These are phyloP conservation scores for Zingel zingel DNA, from an alignment of 2,113 vertebrate species.

Conservation along the genomic window DNA sequence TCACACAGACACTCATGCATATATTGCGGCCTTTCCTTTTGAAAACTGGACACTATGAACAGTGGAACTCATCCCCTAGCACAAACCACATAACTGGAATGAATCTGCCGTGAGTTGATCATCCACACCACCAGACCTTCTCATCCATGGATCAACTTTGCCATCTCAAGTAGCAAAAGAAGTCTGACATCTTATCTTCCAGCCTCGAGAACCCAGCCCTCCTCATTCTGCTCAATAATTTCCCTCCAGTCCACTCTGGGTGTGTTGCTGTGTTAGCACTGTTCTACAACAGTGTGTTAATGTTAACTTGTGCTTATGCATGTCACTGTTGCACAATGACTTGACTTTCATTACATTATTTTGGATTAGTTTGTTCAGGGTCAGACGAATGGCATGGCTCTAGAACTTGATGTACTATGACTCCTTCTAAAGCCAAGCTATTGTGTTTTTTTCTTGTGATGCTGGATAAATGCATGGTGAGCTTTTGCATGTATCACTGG, in stretches of 20 bases:
- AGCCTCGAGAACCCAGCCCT: conserved; percentile 9
- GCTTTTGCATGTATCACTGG: conserved; percentile 79
- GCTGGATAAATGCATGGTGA: conserved; percentile 71
- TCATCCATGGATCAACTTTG: conserved; percentile 9
- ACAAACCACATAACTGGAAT: background rate
- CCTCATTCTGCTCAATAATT: conserved; percentile 35
- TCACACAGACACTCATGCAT: background rate
- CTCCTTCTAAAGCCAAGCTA: conserved; percentile 58
- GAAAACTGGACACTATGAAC: background rate
- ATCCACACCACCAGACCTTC: conserved; percentile 4
- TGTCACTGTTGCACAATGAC: conserved; percentile 64
- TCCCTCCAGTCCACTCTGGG: conserved; percentile 52
- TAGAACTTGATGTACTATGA: conserved; percentile 3
- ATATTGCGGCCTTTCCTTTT: background rate
- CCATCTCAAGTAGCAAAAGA: conserved; percentile 16
- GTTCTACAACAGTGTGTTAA: conserved; percentile 28
- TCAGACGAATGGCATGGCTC: conserved; percentile 53
- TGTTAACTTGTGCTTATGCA: conserved; percentile 62
- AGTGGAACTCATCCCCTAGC: background rate
- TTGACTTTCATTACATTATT: conserved; percentile 51
- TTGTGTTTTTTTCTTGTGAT: conserved; percentile 25
- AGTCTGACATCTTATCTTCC: background rate
- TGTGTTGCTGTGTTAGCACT: conserved; percentile 47
- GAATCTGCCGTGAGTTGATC: background rate
- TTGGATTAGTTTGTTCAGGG: conserved; percentile 41